Evolutionary conservation across 2,797 vertebrate species (phyloP).

Genomic region (Aldrovandia affinis): DNA sequence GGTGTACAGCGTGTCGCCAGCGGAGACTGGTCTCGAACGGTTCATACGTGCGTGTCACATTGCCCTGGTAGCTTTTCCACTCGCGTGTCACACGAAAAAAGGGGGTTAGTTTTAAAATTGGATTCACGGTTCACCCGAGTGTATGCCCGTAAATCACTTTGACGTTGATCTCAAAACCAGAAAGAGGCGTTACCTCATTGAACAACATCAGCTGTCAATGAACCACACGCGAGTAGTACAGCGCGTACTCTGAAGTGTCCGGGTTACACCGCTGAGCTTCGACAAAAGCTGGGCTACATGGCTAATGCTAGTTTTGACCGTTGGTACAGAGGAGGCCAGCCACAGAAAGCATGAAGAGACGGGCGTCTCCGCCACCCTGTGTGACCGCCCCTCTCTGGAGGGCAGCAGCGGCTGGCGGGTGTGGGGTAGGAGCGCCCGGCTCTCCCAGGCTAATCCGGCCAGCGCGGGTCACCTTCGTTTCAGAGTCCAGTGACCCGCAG

Average conservation of each 20-base stretch:
- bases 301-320: not conserved
- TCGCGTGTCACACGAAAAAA: not conserved
- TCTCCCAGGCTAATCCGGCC: constrained; percentile 12
- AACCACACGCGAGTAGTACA: constrained; percentile 47
- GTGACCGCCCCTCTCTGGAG: not conserved
- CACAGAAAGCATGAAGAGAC: not conserved
- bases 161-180: not conserved
- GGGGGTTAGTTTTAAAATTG: not conserved
- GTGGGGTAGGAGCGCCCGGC: constrained; percentile 6
- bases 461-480: constrained; percentile 31
- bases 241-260: not conserved
- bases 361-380: constrained; percentile 16
- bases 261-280: constrained; percentile 22
- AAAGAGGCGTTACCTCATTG: constrained; percentile 32
- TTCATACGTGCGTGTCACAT: not conserved
- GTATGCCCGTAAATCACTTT: not conserved
- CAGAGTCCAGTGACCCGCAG: constrained; percentile 23
- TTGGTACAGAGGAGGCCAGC: not conserved
- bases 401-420: not conserved
- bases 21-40: not conserved
- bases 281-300: constrained; percentile 7
- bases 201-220: constrained; percentile 69
- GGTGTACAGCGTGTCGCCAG: constrained; percentile 22
- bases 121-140: constrained; percentile 11
- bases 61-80: not conserved